These are phyloP conservation scores for Perizoma affinitatum DNA, from an alignment of 2,888 invertebrate species.

Conservation along the genomic window DNA sequence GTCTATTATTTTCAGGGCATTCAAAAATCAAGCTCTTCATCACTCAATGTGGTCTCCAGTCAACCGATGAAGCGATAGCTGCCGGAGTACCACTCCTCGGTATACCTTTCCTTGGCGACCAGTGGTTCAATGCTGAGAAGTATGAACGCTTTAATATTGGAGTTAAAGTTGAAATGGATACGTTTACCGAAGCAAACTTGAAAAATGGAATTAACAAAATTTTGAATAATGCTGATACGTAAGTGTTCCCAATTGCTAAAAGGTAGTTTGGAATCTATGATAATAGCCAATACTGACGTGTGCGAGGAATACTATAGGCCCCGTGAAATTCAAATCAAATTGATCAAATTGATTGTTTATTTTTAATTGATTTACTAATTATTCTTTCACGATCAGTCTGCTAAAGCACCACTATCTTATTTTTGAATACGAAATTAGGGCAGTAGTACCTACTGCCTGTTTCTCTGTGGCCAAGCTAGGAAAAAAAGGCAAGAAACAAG, in stretches of 20 bases:
- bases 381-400: too few relatives aligned
- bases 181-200: conserved; percentile 50
- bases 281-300: too few relatives aligned
- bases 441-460: too few relatives aligned
- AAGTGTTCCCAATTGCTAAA: neutral
- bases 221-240: conserved; percentile 49
- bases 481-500: too few relatives aligned
- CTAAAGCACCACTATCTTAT: too few relatives aligned
- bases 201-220: conserved; percentile 48
- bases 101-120: conserved; percentile 71
- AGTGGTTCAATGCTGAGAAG: conserved; percentile 66
- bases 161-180: conserved; percentile 44
- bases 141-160: conserved; percentile 56
- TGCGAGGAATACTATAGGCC: too few relatives aligned
- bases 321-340: too few relatives aligned
- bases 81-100: conserved; percentile 70
- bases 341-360: too few relatives aligned
- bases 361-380: too few relatives aligned
- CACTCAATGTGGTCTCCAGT: conserved; percentile 77
- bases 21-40: conserved; percentile 76
- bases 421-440: too few relatives aligned
- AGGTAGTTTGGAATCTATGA: too few relatives aligned
- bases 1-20: conserved; percentile 52
- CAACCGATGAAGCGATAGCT: conserved; percentile 71
- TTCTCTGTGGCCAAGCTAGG: too few relatives aligned